phyloP scores from a whole-genome alignment of 2,797 vertebrate genomes.

The Allobates femoralis region DNA sequence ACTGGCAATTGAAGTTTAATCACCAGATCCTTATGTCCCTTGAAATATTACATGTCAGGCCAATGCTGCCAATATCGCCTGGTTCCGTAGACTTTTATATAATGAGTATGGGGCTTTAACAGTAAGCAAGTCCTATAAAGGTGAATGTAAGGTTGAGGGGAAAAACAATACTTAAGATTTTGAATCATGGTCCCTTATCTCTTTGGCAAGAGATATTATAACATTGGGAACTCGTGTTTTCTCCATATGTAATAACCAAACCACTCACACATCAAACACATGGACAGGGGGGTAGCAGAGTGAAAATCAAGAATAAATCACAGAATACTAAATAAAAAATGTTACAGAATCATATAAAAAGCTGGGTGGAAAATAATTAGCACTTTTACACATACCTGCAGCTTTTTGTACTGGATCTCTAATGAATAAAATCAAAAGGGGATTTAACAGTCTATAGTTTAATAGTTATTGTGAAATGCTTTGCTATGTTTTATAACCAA shows the following conservation, averaged over 20 bases:
- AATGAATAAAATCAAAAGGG: slow-evolving; percentile 28
- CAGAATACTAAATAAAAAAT: not conserved
- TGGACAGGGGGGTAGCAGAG: too few species aligned
- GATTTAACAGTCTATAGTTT: slow-evolving; percentile 11
- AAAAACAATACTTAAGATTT: too few species aligned
- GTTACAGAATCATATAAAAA: not conserved
- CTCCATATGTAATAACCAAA: not conserved
- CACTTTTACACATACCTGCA: not conserved
- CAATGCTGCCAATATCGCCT: too few species aligned
- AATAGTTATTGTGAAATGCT: slow-evolving; percentile 32
- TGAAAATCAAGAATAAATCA: not conserved
- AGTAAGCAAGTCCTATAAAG: too few species aligned
- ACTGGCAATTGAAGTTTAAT: too few species aligned
- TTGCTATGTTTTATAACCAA: slow-evolving; percentile 38
- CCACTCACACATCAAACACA: too few species aligned
- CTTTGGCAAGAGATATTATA: not conserved
- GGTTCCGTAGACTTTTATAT: too few species aligned
- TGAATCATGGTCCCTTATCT: too few species aligned
- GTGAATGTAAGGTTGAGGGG: too few species aligned
- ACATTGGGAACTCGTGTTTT: not conserved
- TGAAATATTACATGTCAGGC: too few species aligned
- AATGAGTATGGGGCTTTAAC: too few species aligned
- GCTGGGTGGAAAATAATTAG: not conserved
- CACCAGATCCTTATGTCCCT: too few species aligned
- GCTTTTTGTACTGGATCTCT: slow-evolving; percentile 17